These are phyloP conservation scores for Trichosurus vulpecula DNA, from an alignment of 2,797 vertebrate genomes.

Conservation along the genomic window DNA sequence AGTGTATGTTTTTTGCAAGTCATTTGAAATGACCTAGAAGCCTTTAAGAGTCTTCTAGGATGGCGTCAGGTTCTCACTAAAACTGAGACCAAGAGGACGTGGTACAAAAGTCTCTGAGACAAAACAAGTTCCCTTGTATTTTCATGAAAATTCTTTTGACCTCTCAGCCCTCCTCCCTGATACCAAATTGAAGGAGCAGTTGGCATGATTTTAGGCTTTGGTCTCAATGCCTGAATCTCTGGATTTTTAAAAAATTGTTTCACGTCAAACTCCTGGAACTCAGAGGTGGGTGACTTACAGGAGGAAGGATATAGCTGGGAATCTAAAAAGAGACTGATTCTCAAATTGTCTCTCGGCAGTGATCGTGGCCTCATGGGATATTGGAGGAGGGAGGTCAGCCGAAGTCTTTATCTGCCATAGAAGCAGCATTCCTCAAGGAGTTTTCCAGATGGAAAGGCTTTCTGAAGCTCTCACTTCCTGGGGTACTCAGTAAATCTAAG, in stretches of 20 bases:
- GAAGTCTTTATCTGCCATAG: constrained; percentile 66
- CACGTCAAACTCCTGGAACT: constrained; percentile 9
- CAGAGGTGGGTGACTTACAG: neutral
- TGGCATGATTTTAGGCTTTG: neutral
- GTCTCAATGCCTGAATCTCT: neutral
- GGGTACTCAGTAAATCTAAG: constrained; percentile 43
- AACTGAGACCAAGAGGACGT: constrained; percentile 25
- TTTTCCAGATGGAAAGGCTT: constrained; percentile 73
- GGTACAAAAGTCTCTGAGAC: constrained; percentile 43
- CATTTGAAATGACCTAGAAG: neutral
- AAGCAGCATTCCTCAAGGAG: constrained; percentile 57
- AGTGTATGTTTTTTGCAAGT: neutral
- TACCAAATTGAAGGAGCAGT: neutral
- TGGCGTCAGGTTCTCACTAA: neutral
- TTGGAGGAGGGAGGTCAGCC: constrained; percentile 58
- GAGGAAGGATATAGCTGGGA: constrained; percentile 29
- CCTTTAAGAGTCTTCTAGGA: neutral
- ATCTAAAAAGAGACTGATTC: constrained; percentile 23
- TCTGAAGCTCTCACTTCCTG: constrained; percentile 61
- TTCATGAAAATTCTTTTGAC: constrained; percentile 32
- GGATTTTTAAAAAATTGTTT: neutral
- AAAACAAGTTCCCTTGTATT: constrained; percentile 2
- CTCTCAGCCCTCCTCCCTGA: neutral
- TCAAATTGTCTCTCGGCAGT: constrained; percentile 56
- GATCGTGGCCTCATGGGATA: constrained; percentile 28